Percentiles rank a stretch among this genome's conserved stretches.
These are phyloP conservation scores for Epinephelus cyanopodus DNA, from an alignment of 2,113 vertebrate species.

Conservation along the genomic window DNA sequence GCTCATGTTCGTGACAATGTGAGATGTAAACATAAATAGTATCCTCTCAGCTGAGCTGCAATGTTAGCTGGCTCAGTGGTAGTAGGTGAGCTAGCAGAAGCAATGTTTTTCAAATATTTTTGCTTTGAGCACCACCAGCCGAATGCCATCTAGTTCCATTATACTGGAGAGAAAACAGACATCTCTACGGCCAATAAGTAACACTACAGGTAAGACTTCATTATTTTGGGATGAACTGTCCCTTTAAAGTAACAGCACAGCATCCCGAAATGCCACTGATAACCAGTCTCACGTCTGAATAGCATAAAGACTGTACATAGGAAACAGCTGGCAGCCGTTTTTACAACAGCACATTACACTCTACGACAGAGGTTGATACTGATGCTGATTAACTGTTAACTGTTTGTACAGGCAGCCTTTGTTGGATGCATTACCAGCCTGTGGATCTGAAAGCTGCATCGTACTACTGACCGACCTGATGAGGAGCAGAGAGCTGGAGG, in stretches of 20 bases:
- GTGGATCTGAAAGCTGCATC: constrained; percentile 88
- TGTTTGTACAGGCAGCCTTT: constrained; percentile 86
- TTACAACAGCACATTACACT: neutral
- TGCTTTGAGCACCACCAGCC: too few species aligned
- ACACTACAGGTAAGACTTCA: too few species aligned
- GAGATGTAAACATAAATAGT: too few species aligned
- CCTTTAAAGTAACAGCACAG: neutral
- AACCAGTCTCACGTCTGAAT: neutral
- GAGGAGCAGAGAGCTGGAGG: constrained; percentile 81
- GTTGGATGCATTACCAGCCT: constrained; percentile 87
- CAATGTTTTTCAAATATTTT: too few species aligned
- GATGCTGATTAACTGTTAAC: constrained; percentile 30
- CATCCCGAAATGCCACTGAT: neutral
- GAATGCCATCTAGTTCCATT: too few species aligned
- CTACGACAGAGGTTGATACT: neutral
- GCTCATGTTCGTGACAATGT: too few species aligned
- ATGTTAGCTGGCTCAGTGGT: too few species aligned
- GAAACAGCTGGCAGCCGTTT: neutral
- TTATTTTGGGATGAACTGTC: too few species aligned
- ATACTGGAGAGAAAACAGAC: too few species aligned
- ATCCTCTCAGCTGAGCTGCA: too few species aligned
- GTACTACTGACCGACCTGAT: constrained; percentile 86
- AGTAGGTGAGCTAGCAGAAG: too few species aligned
- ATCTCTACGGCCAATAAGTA: too few species aligned
- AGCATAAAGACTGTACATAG: neutral